Evolutionary conservation across 2,113 vertebrate species (phyloP), one percentile per base, ranked within the genome.

Genomic region (Noturus placidus): DNA sequence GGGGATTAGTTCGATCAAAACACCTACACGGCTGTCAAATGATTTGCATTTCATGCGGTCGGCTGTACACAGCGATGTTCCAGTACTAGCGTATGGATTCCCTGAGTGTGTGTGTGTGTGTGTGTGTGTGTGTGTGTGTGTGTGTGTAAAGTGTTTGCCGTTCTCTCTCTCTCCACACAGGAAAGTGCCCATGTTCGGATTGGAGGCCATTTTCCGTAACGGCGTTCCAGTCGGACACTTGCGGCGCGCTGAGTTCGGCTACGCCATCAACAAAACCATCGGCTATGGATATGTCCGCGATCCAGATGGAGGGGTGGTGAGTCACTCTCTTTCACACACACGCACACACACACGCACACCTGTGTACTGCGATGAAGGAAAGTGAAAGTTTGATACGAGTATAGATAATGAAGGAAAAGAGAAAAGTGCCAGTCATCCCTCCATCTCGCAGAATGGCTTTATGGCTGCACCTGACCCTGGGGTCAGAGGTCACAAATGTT

Each of bases 161-260:
- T 83, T 0, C 88, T 52, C 90, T 52, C 90, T 89, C 65, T 63
- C 0, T 38, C 76, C 57, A 2, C 0, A 13, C 93, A 99, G 98
- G 79, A 98, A 96, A 90, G 95, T 98, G 63, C 97, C 98, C 0
- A 95, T 99, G 96, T 98, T 99, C 0, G 98, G 98, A 42, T 93
- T 99, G 92, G 98, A 99, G 92, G 97, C 97, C 0, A 88, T 99
- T 92, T 99, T 97, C 96, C 94, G 97, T 61, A 93, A 97, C 0
- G 96, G 96, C 0, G 63, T 94, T 25, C 96, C 96, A 3, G 96
- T 99, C 0, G 98, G 98, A 81, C 97, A 98, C 78, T 87, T 99
- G 84, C 96, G 98, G 0, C 95, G 97, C n/a, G 94, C 98, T 0
- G 97, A 98, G 50, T 99, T 97, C 0, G 97, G 97, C 0, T 98